Base-by-base conservation (phyloP, 1,140 invertebrate species). In the Camponotus pennsylvanicus region DNA sequence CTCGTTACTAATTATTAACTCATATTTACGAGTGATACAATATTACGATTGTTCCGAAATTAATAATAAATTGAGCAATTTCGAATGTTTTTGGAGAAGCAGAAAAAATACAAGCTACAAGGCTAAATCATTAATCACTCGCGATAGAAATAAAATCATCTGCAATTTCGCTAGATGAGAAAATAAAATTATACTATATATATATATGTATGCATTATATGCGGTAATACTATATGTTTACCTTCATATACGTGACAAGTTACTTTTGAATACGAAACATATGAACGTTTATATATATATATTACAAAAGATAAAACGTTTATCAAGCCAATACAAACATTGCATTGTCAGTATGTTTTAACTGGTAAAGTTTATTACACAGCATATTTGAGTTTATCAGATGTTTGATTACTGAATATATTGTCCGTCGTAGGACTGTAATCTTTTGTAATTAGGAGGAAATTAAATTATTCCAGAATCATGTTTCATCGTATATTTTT, bases 1-100 rank as follows among this genome's bases (percentile, higher is more conserved):
- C n/a, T 83, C 55, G 32, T 73, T 83, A 55, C 21, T 61, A 83
- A 83, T 83, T 83, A 83, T 83, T 83, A 75, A 75, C 79, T 57
- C 67, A n/a, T 83, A 15, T 73, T 82, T 83, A 71, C 40, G 69
- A 49, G 11, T 73, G 61, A 32, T 9, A 7, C n/a, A 40, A 75
- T 75, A 83, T 83, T 49, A 55, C 69, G 42, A 57, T 61, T 45
- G 67, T 69, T 79, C 27, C 40, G 2, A 55, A 11, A 75, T 83
- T 73, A 42, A 73, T 75, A 69, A 69, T 21, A 82, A 57, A 61
- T 63, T 21, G n/a, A 2, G 9, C 52, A 11, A 83, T 57, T 61
- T 32, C 11, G 13, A 42, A 4, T 83, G 49, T 45, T 71, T 83
- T 75, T 70, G 3, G 37, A 11, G 27, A 75, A 37, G 40, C 52